These are phyloP conservation scores for Andrena haemorrhoa DNA, from an alignment of 2,888 invertebrate species.

Conservation along the genomic window DNA sequence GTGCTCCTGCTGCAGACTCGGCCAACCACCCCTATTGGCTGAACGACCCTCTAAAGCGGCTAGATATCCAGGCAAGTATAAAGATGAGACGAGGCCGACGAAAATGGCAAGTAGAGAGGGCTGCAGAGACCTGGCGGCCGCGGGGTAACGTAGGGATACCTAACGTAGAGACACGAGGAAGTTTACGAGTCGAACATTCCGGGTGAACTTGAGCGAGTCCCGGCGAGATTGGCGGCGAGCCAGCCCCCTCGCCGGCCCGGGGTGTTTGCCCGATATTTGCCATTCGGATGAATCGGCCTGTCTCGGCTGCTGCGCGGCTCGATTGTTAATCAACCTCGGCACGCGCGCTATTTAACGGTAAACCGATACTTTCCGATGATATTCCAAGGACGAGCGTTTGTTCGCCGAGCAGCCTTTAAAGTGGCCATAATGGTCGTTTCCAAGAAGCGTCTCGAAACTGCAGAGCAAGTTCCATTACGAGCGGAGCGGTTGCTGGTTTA, in stretches of 20 bases:
- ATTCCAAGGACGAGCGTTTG: slow-evolving; percentile 22
- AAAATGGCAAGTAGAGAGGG: slow-evolving; percentile 22
- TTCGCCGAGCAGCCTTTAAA: slow-evolving; percentile 42
- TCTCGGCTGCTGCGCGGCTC: background rate
- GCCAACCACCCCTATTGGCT: slow-evolving; percentile 73
- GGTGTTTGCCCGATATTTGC: slow-evolving; percentile 75
- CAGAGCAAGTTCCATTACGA: slow-evolving; percentile 75
- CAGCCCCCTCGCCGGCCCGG: slow-evolving; percentile 60
- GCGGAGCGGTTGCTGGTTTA: slow-evolving; percentile 71
- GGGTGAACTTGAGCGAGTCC: slow-evolving; percentile 73
- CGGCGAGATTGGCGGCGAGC: slow-evolving; percentile 71
- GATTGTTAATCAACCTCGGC: slow-evolving; percentile 19
- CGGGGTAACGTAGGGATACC: background rate
- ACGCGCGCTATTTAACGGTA: background rate
- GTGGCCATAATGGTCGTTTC: slow-evolving; percentile 61
- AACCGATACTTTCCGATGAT: background rate
- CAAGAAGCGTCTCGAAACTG: slow-evolving; percentile 60
- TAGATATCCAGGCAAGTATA: slow-evolving; percentile 54
- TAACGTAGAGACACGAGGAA: slow-evolving; percentile 54
- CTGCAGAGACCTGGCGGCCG: background rate
- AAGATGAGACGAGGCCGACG: slow-evolving; percentile 56
- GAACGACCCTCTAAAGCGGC: slow-evolving; percentile 67
- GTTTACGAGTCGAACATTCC: slow-evolving; percentile 66
- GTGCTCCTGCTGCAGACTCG: slow-evolving; percentile 60
- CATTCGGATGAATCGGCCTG: slow-evolving; percentile 56